Conservation (phyloP, 2,113 vertebrate genomes). For the Phalacrocorax pelagicus region DNA sequence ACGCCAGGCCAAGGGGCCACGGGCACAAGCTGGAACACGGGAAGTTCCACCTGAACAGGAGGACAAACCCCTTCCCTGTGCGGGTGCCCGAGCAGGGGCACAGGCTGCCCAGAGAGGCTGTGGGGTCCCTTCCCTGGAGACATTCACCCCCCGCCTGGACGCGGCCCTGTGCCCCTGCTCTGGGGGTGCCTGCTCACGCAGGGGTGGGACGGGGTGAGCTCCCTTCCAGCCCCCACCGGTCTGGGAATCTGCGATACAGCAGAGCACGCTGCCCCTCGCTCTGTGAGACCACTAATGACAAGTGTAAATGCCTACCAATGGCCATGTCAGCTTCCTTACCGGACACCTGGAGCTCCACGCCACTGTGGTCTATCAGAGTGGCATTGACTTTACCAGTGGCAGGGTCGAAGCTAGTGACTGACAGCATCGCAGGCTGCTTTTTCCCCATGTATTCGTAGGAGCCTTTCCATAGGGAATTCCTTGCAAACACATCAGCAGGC, state of each 20-base stretch:
- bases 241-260: neutral
- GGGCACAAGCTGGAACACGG: too few species aligned
- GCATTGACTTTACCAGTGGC: slow-evolving; percentile 88
- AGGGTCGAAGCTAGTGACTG: slow-evolving; percentile 89
- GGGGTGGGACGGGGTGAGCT: too few species aligned
- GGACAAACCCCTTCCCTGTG: too few species aligned
- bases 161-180: too few species aligned
- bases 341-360: slow-evolving; percentile 89
- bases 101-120: too few species aligned
- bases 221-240: too few species aligned
- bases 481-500: slow-evolving; percentile 91
- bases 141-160: too few species aligned
- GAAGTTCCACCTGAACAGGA: too few species aligned
- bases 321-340: slow-evolving; percentile 65
- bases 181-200: too few species aligned
- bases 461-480: slow-evolving; percentile 96
- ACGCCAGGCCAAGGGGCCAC: too few species aligned
- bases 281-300: fast-evolving
- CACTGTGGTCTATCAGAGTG: slow-evolving; percentile 93
- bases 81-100: too few species aligned
- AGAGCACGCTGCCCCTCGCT: neutral
- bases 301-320: fast-evolving
- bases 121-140: too few species aligned
- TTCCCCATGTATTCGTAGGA: slow-evolving; percentile 97
- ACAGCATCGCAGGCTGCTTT: slow-evolving; percentile 96